Conservation (phyloP, 2,797 vertebrate species). For the Carapus acus region DNA sequence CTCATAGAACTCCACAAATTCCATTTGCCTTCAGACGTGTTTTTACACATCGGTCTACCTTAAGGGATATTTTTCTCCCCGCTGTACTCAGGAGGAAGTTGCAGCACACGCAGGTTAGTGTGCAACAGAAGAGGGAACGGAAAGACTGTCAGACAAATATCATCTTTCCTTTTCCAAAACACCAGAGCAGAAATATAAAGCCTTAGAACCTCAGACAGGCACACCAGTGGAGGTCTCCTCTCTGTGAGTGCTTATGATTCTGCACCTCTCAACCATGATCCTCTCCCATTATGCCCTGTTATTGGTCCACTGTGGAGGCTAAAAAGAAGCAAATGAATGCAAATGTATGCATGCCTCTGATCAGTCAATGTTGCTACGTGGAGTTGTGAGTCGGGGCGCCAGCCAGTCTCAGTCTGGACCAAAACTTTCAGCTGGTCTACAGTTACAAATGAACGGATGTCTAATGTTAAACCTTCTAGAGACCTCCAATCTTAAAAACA, state of each 20-base stretch:
- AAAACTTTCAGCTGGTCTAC: slow-evolving; percentile 4
- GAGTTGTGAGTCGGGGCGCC: slow-evolving; percentile 25
- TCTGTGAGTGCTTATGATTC: slow-evolving; percentile 13
- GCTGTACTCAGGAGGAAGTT: slow-evolving; percentile 21
- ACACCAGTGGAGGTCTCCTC: slow-evolving; percentile 9
- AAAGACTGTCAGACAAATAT: slow-evolving; percentile 8
- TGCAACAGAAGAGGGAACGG: slow-evolving; percentile 9
- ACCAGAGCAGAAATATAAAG: slow-evolving; percentile 8
- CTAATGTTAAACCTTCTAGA: no score
- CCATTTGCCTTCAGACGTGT: slow-evolving; percentile 60
- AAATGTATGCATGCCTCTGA: slow-evolving; percentile 67
- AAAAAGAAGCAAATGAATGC: slow-evolving; percentile 60
- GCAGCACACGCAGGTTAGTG: slow-evolving; percentile 14
- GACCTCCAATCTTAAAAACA: no score
- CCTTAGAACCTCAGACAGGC: background rate
- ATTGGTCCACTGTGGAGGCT: slow-evolving; percentile 26
- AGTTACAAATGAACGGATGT: slow-evolving; percentile 10
- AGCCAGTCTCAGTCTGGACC: slow-evolving; percentile 19
- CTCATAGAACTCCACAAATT: slow-evolving; percentile 49
- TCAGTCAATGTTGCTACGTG: slow-evolving; percentile 40
- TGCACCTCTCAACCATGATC: slow-evolving; percentile 30
- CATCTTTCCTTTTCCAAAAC: slow-evolving; percentile 19
- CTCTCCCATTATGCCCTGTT: slow-evolving; percentile 20
- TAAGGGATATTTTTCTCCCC: slow-evolving; percentile 31
- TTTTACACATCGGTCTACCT: slow-evolving; percentile 58